These are phyloP conservation scores for Genyomyrus donnyi DNA, from an alignment of 2,113 vertebrate genomes.

Conservation along the genomic window DNA sequence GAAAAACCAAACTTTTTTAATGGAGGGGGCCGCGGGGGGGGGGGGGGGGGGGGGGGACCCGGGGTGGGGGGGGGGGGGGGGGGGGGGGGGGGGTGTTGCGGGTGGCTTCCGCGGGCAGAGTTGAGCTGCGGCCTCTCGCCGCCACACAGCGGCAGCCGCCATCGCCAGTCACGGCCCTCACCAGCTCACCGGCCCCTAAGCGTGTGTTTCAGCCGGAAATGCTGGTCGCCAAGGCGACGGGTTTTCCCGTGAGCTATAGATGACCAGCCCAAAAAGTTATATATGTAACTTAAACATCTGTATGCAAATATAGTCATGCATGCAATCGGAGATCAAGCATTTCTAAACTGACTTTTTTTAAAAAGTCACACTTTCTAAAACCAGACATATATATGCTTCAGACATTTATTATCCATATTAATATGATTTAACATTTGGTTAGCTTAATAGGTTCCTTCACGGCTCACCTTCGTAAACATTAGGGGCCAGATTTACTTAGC, in stretches of 20 bases:
- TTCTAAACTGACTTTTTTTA: neutral
- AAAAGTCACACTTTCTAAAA: neutral
- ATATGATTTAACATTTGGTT: neutral
- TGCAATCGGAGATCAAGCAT: neutral
- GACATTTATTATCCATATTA: neutral
- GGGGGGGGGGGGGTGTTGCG: too few species aligned
- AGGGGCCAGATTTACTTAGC: neutral
- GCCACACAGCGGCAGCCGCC: neutral
- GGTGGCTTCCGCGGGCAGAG: neutral
- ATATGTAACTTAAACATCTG: neutral
- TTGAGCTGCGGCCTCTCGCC: neutral
- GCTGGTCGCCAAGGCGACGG: neutral
- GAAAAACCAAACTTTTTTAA: too few species aligned
- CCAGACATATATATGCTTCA: neutral
- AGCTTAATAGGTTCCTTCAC: neutral
- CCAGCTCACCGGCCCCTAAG: neutral
- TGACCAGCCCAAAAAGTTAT: neutral
- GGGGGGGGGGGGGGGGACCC: slow-evolving; percentile 37
- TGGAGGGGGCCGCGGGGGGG: too few species aligned
- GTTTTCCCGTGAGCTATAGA: neutral
- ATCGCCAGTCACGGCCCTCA: neutral
- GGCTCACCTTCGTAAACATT: neutral
- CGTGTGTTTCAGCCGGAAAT: neutral
- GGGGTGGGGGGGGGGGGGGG: slow-evolving; percentile 36
- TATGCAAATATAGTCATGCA: neutral